These are phyloP conservation scores for Maconellicoccus hirsutus DNA, from an alignment of 1,140 invertebrate species.

Conservation along the genomic window DNA sequence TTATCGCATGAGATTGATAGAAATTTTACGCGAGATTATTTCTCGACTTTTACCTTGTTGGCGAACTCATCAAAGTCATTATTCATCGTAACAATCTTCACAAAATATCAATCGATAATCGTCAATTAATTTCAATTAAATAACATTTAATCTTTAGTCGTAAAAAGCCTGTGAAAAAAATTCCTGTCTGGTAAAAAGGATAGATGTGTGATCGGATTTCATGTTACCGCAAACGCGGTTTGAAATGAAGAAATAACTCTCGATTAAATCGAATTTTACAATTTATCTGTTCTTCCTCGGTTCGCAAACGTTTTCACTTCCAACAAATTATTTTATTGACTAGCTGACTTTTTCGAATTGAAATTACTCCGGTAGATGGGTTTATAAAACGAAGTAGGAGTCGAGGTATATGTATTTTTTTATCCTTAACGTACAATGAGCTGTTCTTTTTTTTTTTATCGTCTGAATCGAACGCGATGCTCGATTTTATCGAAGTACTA, in stretches of 20 bases:
- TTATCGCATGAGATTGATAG: too few relatives aligned
- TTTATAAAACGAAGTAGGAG: background rate
- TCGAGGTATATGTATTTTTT: background rate
- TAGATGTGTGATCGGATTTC: background rate
- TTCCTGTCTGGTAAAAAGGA: too few relatives aligned
- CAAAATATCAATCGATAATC: too few relatives aligned
- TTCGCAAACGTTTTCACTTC: background rate
- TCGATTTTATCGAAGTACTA: too few relatives aligned
- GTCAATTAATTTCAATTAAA: too few relatives aligned
- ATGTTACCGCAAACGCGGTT: background rate
- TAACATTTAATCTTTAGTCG: too few relatives aligned
- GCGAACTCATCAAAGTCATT: too few relatives aligned
- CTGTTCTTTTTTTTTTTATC: background rate
- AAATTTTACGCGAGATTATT: too few relatives aligned
- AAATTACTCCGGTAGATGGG: background rate
- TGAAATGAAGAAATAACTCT: conserved; percentile 5
- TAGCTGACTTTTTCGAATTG: background rate
- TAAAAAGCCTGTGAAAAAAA: too few relatives aligned
- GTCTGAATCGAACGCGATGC: background rate
- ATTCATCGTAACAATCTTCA: too few relatives aligned
- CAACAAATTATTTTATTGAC: conserved; percentile 5
- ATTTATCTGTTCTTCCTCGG: background rate
- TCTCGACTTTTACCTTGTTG: too few relatives aligned
- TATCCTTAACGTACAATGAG: background rate
- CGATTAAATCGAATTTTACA: conserved; percentile 9